Base-by-base conservation (phyloP, 2,113 vertebrate genomes). In the Notothenia rossii region DNA sequence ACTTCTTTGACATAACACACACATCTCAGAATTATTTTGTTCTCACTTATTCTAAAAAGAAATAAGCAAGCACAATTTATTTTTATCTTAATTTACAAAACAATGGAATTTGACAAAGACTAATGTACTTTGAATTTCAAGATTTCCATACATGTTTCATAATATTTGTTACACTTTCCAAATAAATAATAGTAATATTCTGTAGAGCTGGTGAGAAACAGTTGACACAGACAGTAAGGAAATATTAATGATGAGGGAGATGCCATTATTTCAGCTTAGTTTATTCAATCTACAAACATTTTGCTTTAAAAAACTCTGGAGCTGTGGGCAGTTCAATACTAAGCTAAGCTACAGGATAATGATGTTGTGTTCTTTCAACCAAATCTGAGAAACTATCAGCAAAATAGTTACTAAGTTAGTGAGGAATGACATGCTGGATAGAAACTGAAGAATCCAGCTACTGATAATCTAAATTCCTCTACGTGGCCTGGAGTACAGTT, bases 151-250 rank as follows among this genome's bases (percentile, higher is more conserved):
- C 43, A 18, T 55, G 3, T 29, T 20, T 58, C 3, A 54, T 45
- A 50, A 14, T 29, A 17, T 36, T 83, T 13, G 49, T 4, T 70
- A 36, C 48, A 72, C 13, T 77, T 85, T 73, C 15, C 50, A 43
- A 80, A 81, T 65, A 61, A 14, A 79, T n/a, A n/a, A n/a, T n/a
- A n/a, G n/a, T n/a, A n/a, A n/a, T n/a, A n/a, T n/a, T n/a, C n/a
- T n/a, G 53, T 5, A 18, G 10, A 59, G 2, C 83, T 89, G 56
- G 14, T 20, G 43, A 59, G 14, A 79, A 78, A 67, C 10, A 79
- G 7, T 9, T 2, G 45, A 40, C 15, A 79, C 64, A 75, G 62
- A 10, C 1, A 55, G 9, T 1, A 40, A 60, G n/a, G 18, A 48
- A 1, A 61, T 13, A 33, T 50, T 0, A 61, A 58, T 22, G 10